Base-by-base conservation (phyloP, 2,888 invertebrate species). In the Epirrhoe tristata region DNA sequence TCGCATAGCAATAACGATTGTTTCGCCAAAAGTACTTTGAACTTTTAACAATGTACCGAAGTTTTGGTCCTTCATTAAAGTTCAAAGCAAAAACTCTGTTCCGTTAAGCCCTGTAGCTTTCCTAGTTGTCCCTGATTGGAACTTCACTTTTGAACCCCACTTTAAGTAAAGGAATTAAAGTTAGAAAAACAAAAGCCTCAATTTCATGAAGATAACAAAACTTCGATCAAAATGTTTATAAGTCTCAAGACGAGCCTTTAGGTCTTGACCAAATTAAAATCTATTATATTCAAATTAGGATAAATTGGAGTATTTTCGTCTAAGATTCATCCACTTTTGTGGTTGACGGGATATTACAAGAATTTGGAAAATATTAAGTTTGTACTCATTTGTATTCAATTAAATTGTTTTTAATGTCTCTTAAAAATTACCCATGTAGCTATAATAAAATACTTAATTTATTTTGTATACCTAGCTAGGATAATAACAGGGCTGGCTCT, bases 31-130 rank as follows among this genome's bases (percentile, higher is more conserved):
- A 66, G 61, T 34, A 61, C 58, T 69, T 58, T 63, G 39, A 56
- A 69, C 58, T 71, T 69, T 39, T 67, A 70, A 70, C 71, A 66
- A 69, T 54, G 64, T 73, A 67, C 65, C 63, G 69, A 71, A 69
- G 70, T 77, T 74, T 53, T 52, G 71, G 74, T 61, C 77, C 75
- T 80, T 82, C 77, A 77, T 84, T 81, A 79, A 79, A 80, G 74
- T 78, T 65, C 66, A 76, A 72, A 70, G 72, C 72, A 73, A 80
- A 81, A 83, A 79, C 71, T 81, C 74, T 72, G 72, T 74, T 74
- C 75, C 71, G 69, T 74, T 74, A n/a, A 12, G 34, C 48, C n/a
- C 32, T 55, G 24, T 46, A 50, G 17, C 34, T 12, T 24, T 24
- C 36, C 39, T n/a, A 59, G 51, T 53, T 53, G 16, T 55, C 52